phyloP scores from a whole-genome alignment of 1,140 invertebrate species.

The Drosophila leontia region DNA sequence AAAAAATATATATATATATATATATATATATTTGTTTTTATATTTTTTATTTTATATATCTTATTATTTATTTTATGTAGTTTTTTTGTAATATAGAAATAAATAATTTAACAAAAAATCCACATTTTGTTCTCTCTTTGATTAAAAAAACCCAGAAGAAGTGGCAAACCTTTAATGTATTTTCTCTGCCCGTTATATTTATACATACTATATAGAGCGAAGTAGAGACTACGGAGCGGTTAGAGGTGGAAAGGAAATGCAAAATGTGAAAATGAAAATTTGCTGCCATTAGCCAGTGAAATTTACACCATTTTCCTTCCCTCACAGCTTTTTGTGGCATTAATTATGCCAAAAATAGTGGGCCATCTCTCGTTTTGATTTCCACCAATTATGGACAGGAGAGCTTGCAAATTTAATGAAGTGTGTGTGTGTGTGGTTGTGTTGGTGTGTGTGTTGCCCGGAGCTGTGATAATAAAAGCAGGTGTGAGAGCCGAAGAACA shows the following conservation, averaged over 20 bases:
- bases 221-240: background rate
- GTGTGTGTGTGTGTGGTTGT: slow-evolving; percentile 13
- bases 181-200: slow-evolving; percentile 13
- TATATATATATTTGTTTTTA: too few species aligned
- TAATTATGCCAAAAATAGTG: slow-evolving; percentile 14
- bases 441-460: slow-evolving; percentile 1
- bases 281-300: slow-evolving; percentile 56
- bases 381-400: slow-evolving; percentile 31
- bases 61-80: too few species aligned
- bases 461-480: slow-evolving; percentile 21
- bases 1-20: too few species aligned
- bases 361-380: slow-evolving; percentile 38
- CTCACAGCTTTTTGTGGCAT: background rate
- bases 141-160: background rate
- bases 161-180: slow-evolving; percentile 10
- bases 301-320: slow-evolving; percentile 21
- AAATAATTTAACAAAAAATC: background rate
- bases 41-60: too few species aligned
- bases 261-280: slow-evolving; percentile 42
- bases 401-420: slow-evolving; percentile 45
- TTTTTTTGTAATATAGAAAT: too few species aligned
- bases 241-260: background rate
- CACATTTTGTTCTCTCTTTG: background rate
- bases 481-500: slow-evolving; percentile 22
- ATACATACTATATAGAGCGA: background rate